A percentile compares a stretch with the other conserved stretches of the same genome.
Conservation (phyloP, 2,797 vertebrate species). For the Melanotaenia trifasciata region DNA sequence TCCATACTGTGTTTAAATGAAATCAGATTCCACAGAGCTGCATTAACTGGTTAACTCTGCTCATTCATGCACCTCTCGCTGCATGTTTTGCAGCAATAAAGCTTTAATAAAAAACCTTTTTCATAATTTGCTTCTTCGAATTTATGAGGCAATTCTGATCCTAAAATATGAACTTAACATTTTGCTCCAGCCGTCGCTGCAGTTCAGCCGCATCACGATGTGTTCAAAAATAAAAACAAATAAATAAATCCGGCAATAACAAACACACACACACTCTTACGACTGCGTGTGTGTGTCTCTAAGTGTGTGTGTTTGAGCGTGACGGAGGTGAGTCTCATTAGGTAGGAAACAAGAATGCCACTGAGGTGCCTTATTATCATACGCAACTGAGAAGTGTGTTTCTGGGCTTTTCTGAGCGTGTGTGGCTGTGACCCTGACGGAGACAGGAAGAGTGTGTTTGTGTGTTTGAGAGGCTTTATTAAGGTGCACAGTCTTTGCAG, state of each 20-base stretch:
- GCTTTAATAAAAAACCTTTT: background rate
- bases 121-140: constrained; percentile 1
- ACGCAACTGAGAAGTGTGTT: constrained; percentile 46
- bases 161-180: background rate
- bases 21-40: constrained; percentile 42
- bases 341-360: constrained; percentile 35
- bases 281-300: constrained; percentile 3
- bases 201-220: background rate
- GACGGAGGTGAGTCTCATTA: constrained; percentile 71
- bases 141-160: background rate
- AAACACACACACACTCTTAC: constrained; percentile 23
- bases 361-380: constrained; percentile 63
- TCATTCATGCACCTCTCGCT: constrained; percentile 44
- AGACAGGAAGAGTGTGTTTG: constrained; percentile 6
- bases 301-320: constrained; percentile 31
- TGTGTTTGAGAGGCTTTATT: constrained; percentile 71
- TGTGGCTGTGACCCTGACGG: background rate
- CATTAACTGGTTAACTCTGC: constrained; percentile 51
- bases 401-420: constrained; percentile 19
- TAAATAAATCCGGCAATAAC: background rate
- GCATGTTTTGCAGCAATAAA: constrained; percentile 25
- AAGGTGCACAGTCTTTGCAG: constrained; percentile 62
- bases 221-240: background rate
- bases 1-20: constrained; percentile 43
- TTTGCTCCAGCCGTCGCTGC: background rate